Conservation (phyloP, 1,140 invertebrate species). For the Riptortus pedestris region DNA sequence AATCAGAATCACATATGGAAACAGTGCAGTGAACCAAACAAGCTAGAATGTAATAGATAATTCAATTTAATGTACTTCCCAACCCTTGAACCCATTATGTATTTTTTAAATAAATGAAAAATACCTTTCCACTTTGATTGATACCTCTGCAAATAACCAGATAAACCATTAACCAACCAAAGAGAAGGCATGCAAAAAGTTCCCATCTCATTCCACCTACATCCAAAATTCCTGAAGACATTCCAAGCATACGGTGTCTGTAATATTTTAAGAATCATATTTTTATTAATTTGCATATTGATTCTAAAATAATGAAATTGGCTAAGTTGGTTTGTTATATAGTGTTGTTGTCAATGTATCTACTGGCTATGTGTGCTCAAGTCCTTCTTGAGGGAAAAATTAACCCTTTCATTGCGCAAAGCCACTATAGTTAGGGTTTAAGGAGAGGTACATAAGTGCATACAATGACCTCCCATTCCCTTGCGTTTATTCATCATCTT, state of each 20-base stretch:
- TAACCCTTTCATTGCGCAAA: too few relatives aligned
- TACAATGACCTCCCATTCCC: too few relatives aligned
- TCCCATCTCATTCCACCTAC: conserved; percentile 58
- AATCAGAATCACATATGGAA: conserved; percentile 54
- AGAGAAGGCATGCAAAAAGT: conserved; percentile 50
- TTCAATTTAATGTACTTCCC: too few relatives aligned
- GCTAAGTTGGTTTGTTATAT: too few relatives aligned
- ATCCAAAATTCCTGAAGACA: conserved; percentile 49
- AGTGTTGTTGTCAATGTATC: too few relatives aligned
- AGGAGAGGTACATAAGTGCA: too few relatives aligned
- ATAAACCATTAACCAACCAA: conserved; percentile 63
- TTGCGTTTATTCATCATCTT: too few relatives aligned
- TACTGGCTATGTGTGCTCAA: too few relatives aligned
- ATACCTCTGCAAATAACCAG: conserved; percentile 58
- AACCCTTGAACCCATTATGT: conserved; percentile 13
- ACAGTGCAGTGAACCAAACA: conserved; percentile 58
- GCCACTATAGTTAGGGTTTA: too few relatives aligned
- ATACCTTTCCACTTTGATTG: conserved; percentile 63
- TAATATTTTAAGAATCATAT: conserved; percentile 30
- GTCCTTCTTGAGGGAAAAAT: too few relatives aligned
- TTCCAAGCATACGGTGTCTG: conserved; percentile 43
- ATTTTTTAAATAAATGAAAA: neutral
- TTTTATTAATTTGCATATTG: too few relatives aligned
- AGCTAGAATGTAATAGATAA: conserved; percentile 41
- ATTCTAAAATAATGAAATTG: too few relatives aligned